phyloP scores from a whole-genome alignment of 2,797 vertebrate genomes.

The Kryptopterus vitreolus region DNA sequence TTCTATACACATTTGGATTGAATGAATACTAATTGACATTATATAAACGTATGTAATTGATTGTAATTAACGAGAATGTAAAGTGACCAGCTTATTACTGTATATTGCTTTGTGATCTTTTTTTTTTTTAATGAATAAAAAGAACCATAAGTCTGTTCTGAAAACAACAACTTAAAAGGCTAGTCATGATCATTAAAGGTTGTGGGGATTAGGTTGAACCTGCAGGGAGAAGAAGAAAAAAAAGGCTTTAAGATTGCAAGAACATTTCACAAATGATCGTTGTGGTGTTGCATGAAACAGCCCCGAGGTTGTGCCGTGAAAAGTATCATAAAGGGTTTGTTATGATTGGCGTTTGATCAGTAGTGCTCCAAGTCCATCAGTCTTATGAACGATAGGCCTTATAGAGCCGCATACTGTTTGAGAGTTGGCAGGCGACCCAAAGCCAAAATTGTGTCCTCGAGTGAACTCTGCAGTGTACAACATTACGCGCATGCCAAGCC shows the following conservation, averaged over 20 bases:
- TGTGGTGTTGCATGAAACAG: constrained; percentile 48
- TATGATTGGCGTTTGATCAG: constrained; percentile 75
- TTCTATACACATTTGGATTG: not conserved
- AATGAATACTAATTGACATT: not conserved
- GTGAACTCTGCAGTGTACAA: constrained; percentile 74
- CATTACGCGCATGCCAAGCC: constrained; percentile 70
- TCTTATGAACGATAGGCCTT: constrained; percentile 71
- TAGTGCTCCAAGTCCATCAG: constrained; percentile 66
- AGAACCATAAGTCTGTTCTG: not conserved
- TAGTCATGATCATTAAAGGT: not conserved
- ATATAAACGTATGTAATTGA: not conserved
- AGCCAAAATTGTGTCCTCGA: constrained; percentile 77
- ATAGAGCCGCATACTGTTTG: constrained; percentile 76
- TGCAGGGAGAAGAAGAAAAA: constrained; percentile 34
- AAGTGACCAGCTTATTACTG: not conserved
- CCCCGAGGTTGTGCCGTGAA: constrained; percentile 56
- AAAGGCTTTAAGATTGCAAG: constrained; percentile 43
- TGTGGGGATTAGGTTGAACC: constrained; percentile 24
- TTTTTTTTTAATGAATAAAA: not conserved
- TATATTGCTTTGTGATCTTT: not conserved
- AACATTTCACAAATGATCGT: constrained; percentile 50
- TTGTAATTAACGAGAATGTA: not conserved
- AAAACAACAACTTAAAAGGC: constrained; percentile 16
- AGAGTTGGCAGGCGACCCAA: constrained; percentile 77
- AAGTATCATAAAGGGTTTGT: constrained; percentile 69